phyloP scores from a whole-genome alignment of 2,797 vertebrate species.

The Leucoraja ocellata region DNA sequence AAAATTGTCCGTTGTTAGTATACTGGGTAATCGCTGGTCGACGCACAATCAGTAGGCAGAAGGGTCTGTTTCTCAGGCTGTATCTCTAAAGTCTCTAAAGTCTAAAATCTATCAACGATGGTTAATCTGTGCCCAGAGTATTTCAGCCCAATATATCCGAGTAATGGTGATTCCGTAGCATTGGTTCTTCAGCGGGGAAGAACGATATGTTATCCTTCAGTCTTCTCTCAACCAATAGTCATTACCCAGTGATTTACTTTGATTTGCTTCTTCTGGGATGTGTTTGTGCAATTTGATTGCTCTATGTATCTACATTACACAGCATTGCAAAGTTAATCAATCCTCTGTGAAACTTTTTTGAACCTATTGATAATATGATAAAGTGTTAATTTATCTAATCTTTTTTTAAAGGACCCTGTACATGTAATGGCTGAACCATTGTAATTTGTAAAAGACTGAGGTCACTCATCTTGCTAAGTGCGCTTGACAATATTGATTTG shows the following conservation, averaged over 20 bases:
- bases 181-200: background rate
- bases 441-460: background rate
- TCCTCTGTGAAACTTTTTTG: background rate
- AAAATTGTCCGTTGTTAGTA: no score
- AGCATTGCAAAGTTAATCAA: background rate
- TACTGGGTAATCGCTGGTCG: no score
- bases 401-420: background rate
- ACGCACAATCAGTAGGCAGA: no score
- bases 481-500: background rate
- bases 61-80: no score
- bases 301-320: background rate
- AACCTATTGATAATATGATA: background rate
- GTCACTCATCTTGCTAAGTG: background rate
- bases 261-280: background rate
- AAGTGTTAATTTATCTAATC: background rate
- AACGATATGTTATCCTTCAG: background rate
- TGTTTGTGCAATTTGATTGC: background rate
- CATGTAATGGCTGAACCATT: background rate
- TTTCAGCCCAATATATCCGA: no score
- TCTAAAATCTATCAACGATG: no score
- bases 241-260: background rate
- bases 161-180: no score
- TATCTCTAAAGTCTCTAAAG: no score
- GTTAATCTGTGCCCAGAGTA: no score
- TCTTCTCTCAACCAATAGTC: background rate